Base-by-base conservation (phyloP, 2,797 vertebrate genomes). In the Pteropus rufus region DNA sequence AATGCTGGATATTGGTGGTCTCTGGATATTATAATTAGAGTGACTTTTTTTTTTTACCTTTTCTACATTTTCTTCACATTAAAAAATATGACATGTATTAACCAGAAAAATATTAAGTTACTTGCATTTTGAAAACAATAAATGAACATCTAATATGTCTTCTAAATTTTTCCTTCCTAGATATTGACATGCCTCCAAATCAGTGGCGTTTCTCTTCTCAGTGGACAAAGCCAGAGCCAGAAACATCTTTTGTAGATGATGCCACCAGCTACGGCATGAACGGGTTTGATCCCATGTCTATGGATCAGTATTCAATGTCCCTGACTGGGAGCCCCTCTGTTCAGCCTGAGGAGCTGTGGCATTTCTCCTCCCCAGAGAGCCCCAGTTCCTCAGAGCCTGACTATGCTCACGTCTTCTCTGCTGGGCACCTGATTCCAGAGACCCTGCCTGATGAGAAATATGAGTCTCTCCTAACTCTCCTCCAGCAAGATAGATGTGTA, bases 401-500 rank as follows among this genome's bases (percentile, higher is more conserved):
- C 0, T 98, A 98, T 14, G 58, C 96, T 94, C 94, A 93, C 15
- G 84, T 89, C 16, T 87, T 98, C 39, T 91, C 98, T 6, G 90
- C 98, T 29, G 97, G 95, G 89, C 97, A 98, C 7, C 41, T 31
- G 46, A 93, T 67, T 0, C 94, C 98, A 31, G 98, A 99, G 46
- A 96, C 98, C 41, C 93, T 98, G 3, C 97, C 98, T 7, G 99
- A 99, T 81, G 99, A 98, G 92, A 99, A 99, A 93, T 99, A 98
- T 39, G 98, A 98, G 29, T 99, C 99, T 85, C 98, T 99, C 46
- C 98, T 99, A 89, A 99, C 98, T 93, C 98, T 99, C 16, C 98
- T 99, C 96, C 99, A 99, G n/a, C 99, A 98, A 46, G 99, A 99
- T 83, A 98, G 98, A 41, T 97, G 98, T 15, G 97, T 99, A 26